These are phyloP conservation scores for Trinectes maculatus DNA, from an alignment of 2,113 vertebrate genomes.

Conservation along the genomic window DNA sequence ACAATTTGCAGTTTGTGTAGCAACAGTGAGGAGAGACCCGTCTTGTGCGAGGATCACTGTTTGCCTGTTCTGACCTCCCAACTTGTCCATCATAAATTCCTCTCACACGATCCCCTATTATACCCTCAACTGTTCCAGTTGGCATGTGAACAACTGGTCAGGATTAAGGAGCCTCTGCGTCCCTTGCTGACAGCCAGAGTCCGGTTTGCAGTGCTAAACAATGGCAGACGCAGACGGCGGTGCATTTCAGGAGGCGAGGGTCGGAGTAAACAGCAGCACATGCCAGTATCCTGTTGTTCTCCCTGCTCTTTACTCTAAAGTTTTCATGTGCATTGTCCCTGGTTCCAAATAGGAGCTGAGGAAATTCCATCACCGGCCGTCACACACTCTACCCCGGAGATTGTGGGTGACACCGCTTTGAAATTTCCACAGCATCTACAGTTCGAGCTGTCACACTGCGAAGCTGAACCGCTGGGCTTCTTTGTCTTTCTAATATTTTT, in stretches of 20 bases:
- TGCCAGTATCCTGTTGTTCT: constrained; percentile 40
- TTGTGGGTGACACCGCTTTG: constrained; percentile 49
- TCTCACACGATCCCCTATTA: constrained; percentile 20
- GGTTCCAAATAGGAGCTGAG: constrained; percentile 56
- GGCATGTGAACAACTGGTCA: constrained; percentile 51
- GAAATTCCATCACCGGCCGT: constrained; percentile 46
- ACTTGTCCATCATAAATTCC: constrained; percentile 49
- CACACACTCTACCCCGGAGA: constrained; percentile 64
- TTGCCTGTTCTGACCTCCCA: constrained; percentile 64
- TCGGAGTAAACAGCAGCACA: constrained; percentile 36
- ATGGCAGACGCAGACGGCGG: constrained; percentile 32
- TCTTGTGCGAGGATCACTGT: constrained; percentile 70
- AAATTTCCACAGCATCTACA: constrained; percentile 55
- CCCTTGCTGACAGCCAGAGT: constrained; percentile 48
- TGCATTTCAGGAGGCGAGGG: constrained; percentile 25
- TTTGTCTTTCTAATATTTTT: constrained; percentile 56
- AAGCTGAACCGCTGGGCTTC: constrained; percentile 60
- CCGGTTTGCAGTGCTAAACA: constrained; percentile 46
- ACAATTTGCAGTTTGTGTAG: constrained; percentile 68
- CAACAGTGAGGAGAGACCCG: constrained; percentile 70
- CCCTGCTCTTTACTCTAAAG: constrained; percentile 26
- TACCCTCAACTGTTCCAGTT: constrained; percentile 47
- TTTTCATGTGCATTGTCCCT: constrained; percentile 42
- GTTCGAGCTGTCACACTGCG: constrained; percentile 55
- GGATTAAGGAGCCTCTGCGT: constrained; percentile 59